A percentile compares a stretch with the other conserved stretches of the same genome.
Evolutionary conservation across 2,888 invertebrate species (phyloP).

Genomic region (Amiota mariae): DNA sequence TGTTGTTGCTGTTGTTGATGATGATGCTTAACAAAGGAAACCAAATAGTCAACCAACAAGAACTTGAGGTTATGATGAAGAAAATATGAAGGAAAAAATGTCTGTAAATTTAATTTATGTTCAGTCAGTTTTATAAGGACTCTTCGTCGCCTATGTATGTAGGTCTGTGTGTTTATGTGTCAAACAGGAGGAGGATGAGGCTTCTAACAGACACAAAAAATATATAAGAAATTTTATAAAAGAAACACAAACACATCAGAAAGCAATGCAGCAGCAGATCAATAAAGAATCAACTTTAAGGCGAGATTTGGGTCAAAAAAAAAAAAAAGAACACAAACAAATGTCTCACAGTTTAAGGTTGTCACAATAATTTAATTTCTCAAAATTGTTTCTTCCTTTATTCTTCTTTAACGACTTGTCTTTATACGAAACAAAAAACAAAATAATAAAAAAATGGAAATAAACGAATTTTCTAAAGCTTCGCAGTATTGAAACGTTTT

Average conservation of each 20-base stretch:
- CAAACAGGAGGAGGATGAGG: no score
- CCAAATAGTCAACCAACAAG: background rate
- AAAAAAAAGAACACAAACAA: no score
- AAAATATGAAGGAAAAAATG: constrained; percentile 14
- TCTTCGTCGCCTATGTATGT: background rate
- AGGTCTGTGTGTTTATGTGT: constrained; percentile 4
- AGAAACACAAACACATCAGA: constrained; percentile 13
- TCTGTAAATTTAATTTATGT: constrained; percentile 24
- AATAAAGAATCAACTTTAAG: background rate
- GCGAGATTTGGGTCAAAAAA: no score
- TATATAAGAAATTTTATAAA: background rate
- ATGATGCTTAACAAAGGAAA: background rate
- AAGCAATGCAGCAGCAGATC: constrained; percentile 10
- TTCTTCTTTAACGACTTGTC: background rate
- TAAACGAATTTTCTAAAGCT: background rate
- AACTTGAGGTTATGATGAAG: background rate
- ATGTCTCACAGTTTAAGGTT: no score
- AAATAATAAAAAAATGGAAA: background rate
- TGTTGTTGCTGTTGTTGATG: background rate
- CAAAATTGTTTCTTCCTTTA: no score
- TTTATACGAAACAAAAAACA: background rate
- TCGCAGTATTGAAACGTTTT: no score
- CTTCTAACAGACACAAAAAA: no score
- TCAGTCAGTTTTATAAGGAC: background rate
- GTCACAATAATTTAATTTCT: no score